Base-by-base conservation (phyloP, 2,888 invertebrate species). In the Heteromyza rotundicornis region DNA sequence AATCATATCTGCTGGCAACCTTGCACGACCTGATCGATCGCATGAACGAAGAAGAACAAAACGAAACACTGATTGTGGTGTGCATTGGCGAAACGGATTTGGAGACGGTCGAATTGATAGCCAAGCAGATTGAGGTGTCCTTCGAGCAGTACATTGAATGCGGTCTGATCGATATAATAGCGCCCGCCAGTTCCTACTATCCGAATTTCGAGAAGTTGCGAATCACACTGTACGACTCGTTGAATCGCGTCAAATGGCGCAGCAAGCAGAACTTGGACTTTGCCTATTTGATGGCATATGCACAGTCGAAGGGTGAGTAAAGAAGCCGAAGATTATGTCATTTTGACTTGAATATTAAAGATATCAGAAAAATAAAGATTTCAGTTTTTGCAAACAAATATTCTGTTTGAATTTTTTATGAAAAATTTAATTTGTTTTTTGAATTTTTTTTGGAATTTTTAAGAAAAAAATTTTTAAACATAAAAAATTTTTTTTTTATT, bases 251-350 rank as follows among this genome's bases (percentile, higher is more conserved):
- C 0, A 88, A 89, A 58, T 98, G 97, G 97, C 86, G 97, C 57
- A 94, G 96, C 2, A 98, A 98, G 76, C 97, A 98, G 81, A 97
- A 97, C 80, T 85, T 97, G 60, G 97, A 98, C 80, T 95, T 92
- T 76, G 91, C 95, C 0, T 98, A 92, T 81, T 85, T 98, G 14
- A 98, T 98, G 97, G 90, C 96, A 61, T 96, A 96, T 77, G 92
- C 94, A 0, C 92, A 94, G 74, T 88, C 91, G 0, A 91, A 91
- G 79, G 97, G 92, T 62, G 36, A 66, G 61, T 56, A 10, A 1
- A n/a, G n/a, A n/a, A n/a, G n/a, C n/a, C n/a, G n/a, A n/a, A n/a
- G n/a, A n/a, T n/a, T n/a, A n/a, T n/a, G n/a, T n/a, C n/a, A n/a
- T n/a, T n/a, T n/a, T n/a, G n/a, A n/a, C n/a, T n/a, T n/a, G n/a